Conservation (phyloP, 2,888 invertebrate species). For the Leucophenga maculata region DNA sequence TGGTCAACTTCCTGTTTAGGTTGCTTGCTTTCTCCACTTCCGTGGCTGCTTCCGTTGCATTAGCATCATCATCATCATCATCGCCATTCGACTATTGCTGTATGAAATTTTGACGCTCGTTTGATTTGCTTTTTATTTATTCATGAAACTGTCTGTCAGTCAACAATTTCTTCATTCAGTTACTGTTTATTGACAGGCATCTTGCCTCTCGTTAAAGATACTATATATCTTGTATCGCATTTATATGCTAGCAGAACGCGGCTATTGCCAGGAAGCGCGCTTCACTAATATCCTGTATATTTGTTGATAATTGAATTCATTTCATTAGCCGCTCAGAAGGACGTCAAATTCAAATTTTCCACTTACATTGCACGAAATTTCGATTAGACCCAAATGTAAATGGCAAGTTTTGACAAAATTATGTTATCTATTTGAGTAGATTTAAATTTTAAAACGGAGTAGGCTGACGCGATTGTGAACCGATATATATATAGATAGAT, state of each 20-base stretch:
- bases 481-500: no score
- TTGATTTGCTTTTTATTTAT: constrained; percentile 63
- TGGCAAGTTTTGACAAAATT: no score
- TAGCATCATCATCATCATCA: constrained; percentile 3
- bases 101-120: constrained; percentile 33
- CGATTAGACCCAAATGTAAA: no score
- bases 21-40: background rate
- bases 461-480: no score
- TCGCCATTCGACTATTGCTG: background rate
- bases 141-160: constrained; percentile 23
- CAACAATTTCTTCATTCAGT: background rate
- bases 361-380: background rate
- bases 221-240: background rate
- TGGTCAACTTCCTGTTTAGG: constrained; percentile 10
- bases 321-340: constrained; percentile 42
- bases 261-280: background rate
- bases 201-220: background rate
- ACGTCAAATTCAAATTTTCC: background rate
- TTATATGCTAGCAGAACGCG: background rate
- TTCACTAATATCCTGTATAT: constrained; percentile 12
- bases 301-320: constrained; percentile 54
- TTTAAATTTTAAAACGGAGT: no score
- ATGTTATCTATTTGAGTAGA: no score
- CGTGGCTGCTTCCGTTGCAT: background rate
- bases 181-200: constrained; percentile 1